phyloP scores from a whole-genome alignment of 2,797 vertebrate genomes.

The Esox masquinongy region DNA sequence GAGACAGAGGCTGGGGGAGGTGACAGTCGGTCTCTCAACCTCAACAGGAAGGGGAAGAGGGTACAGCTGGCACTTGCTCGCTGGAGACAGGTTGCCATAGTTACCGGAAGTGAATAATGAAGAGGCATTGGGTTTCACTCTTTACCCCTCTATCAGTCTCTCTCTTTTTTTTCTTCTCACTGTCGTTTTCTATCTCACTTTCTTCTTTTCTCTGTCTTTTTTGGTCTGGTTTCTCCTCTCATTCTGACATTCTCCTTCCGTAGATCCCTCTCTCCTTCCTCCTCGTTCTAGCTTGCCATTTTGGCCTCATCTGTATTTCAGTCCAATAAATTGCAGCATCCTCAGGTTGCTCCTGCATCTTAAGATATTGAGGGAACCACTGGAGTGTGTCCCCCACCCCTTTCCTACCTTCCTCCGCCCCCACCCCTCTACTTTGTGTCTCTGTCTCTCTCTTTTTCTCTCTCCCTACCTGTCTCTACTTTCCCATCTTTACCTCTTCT shows the following conservation, averaged over 20 bases:
- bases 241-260: not conserved
- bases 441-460: constrained; percentile 53
- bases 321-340: constrained; percentile 55
- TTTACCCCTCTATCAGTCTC: constrained; percentile 56
- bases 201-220: not conserved
- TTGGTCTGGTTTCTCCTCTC: not conserved
- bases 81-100: constrained; percentile 79
- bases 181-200: constrained; percentile 3
- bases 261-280: not conserved
- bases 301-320: constrained; percentile 47
- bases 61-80: constrained; percentile 71
- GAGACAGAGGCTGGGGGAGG: constrained; percentile 31
- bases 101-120: constrained; percentile 79
- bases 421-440: not conserved
- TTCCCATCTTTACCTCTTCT: not conserved
- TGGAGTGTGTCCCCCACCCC: constrained; percentile 43
- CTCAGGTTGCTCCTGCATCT: constrained; percentile 54
- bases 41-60: constrained; percentile 78
- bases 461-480: constrained; percentile 43
- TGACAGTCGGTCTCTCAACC: constrained; percentile 54
- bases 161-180: constrained; percentile 31
- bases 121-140: constrained; percentile 67
- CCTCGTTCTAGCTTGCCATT: not conserved
- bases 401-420: constrained; percentile 46
- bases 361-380: constrained; percentile 50